A percentile compares a stretch with the other conserved stretches of the same genome.
Conservation (phyloP, 2,888 invertebrate species). For the Odontothrips loti region DNA sequence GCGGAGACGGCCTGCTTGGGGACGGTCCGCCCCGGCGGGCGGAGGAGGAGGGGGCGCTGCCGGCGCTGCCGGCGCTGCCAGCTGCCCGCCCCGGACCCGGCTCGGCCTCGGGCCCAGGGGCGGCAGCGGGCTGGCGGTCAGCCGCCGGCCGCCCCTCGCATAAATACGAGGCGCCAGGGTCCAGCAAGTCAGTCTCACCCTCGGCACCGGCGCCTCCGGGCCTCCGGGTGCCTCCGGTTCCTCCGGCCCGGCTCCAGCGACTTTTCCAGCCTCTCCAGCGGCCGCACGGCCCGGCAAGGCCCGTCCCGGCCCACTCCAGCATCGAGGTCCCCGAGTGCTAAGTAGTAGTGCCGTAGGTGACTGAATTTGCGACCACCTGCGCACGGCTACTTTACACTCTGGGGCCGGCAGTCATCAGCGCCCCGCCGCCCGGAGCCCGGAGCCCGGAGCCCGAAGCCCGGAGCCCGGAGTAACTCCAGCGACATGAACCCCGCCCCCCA, state of each 20-base stretch:
- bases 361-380: conserved; percentile 3
- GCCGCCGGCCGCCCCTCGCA: background rate
- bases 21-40: background rate
- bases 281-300: background rate
- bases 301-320: background rate
- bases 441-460: too few species aligned
- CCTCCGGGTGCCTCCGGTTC: too few species aligned
- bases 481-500: too few species aligned
- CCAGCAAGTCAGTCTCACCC: background rate
- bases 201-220: background rate
- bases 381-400: conserved; percentile 10
- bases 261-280: too few species aligned
- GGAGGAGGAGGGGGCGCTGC: background rate
- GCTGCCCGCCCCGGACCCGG: background rate
- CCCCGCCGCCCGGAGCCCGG: background rate
- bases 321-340: conserved; percentile 16
- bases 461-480: too few species aligned
- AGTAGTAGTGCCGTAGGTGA: conserved; percentile 24
- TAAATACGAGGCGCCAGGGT: background rate
- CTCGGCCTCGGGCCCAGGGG: too few species aligned
- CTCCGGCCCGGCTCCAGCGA: background rate
- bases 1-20: too few species aligned
- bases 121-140: background rate
- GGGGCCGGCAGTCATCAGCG: background rate
- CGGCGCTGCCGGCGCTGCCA: background rate